A percentile compares a stretch with the other conserved stretches of the same genome.
Evolutionary conservation across 1,140 invertebrate species (phyloP).

Genomic region (Eumaeus atala): DNA sequence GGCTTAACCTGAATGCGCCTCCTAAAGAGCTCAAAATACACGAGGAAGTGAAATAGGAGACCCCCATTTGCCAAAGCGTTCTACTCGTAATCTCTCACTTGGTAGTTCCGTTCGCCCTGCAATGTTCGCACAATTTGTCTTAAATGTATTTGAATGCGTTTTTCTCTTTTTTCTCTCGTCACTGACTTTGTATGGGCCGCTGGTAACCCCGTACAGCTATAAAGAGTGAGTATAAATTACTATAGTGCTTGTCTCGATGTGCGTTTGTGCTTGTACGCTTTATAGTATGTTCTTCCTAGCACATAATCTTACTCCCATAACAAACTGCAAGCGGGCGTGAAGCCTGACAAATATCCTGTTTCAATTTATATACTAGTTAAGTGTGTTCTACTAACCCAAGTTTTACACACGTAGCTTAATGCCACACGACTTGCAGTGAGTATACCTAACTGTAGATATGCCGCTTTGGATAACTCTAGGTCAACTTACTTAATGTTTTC

Average conservation of each 20-base stretch:
- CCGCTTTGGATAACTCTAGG: constrained; percentile 60
- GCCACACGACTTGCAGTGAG: constrained; percentile 67
- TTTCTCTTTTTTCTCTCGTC: constrained; percentile 75
- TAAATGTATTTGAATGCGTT: constrained; percentile 76
- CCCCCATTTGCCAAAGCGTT: constrained; percentile 65
- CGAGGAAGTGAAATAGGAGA: constrained; percentile 63
- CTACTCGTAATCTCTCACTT: constrained; percentile 73
- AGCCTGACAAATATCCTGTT: background rate
- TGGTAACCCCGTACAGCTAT: constrained; percentile 74
- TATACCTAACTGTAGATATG: constrained; percentile 48
- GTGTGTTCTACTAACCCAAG: constrained; percentile 30
- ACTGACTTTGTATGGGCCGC: constrained; percentile 75
- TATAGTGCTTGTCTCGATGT: constrained; percentile 71
- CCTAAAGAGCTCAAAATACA: constrained; percentile 66
- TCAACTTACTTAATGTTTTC: constrained; percentile 63
- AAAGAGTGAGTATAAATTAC: constrained; percentile 74
- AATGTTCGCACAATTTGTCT: constrained; percentile 74
- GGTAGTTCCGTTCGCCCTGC: constrained; percentile 73
- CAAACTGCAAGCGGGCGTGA: constrained; percentile 62
- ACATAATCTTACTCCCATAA: constrained; percentile 44
- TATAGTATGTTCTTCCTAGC: constrained; percentile 61
- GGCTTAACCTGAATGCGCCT: constrained; percentile 60
- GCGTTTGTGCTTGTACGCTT: constrained; percentile 72
- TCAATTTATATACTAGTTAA: constrained; percentile 35
- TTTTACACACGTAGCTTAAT: constrained; percentile 36